Percentiles rank a stretch among this genome's conserved stretches.
phyloP scores from a whole-genome alignment of 2,888 invertebrate genomes.

The Lithophane semibrunnea region DNA sequence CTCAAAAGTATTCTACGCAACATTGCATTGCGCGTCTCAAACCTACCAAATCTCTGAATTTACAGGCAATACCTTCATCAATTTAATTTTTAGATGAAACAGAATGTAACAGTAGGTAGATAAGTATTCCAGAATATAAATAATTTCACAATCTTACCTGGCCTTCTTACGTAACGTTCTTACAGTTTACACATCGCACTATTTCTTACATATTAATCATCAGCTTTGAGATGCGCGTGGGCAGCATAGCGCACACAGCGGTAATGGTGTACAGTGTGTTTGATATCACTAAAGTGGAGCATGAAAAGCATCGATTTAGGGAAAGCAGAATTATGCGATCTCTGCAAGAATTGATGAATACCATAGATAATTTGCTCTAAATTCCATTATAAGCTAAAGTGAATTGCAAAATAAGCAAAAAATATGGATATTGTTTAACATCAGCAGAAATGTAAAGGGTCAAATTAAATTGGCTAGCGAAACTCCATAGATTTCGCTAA shows the following conservation, averaged over 20 bases:
- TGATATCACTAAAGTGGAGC: conserved; percentile 38
- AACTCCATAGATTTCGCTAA: no score
- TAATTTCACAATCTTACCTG: conserved; percentile 34
- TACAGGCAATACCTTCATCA: not conserved
- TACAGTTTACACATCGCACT: conserved; percentile 36
- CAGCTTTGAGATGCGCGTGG: conserved; percentile 55
- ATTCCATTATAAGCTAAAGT: not conserved
- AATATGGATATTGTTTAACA: no score
- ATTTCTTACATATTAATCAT: conserved; percentile 60
- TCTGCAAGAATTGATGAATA: no score
- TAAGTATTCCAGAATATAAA: conserved; percentile 13
- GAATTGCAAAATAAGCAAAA: not conserved
- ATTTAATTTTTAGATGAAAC: not conserved
- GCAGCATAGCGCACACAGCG: conserved; percentile 33
- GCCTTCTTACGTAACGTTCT: conserved; percentile 36
- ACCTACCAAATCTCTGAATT: not conserved
- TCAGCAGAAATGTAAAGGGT: no score
- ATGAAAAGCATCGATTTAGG: not conserved
- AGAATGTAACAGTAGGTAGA: not conserved
- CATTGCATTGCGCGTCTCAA: not conserved
- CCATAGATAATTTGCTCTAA: not conserved
- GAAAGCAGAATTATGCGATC: not conserved
- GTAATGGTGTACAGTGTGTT: conserved; percentile 14
- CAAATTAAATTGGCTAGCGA: no score
- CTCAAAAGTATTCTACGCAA: not conserved